Percentiles rank a stretch among this genome's conserved stretches.
phyloP scores from a whole-genome alignment of 2,113 vertebrate species.

The Labeo rohita region DNA sequence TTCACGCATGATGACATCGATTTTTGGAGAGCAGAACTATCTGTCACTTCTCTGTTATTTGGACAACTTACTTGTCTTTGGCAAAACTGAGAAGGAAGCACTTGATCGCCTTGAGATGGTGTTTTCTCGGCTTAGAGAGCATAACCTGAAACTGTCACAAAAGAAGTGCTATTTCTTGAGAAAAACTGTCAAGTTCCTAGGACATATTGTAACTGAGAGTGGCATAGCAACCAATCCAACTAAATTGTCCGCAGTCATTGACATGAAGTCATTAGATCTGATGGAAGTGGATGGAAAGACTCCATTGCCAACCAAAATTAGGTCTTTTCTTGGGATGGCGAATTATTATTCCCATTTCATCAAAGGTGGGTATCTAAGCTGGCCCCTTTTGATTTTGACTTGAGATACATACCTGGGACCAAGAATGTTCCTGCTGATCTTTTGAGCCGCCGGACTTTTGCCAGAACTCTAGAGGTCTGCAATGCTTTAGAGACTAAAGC shows the following conservation, averaged over 20 bases:
- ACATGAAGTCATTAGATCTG: not conserved
- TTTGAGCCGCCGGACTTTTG: not conserved
- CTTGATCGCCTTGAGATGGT: not conserved
- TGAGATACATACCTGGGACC: not conserved
- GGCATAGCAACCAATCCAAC: not conserved
- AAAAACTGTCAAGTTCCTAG: not conserved
- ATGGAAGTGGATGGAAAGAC: not conserved
- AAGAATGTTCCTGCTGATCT: not conserved
- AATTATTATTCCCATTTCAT: not conserved
- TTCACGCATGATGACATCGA: not conserved
- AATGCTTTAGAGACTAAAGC: not conserved
- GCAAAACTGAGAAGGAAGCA: not conserved
- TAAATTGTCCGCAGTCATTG: not conserved
- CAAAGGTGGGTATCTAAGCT: not conserved
- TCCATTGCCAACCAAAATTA: too few relatives aligned
- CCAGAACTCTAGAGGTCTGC: not conserved
- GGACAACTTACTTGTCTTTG: not conserved
- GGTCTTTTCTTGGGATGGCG: too few relatives aligned
- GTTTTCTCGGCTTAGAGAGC: not conserved
- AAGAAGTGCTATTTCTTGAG: not conserved
- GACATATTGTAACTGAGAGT: not conserved
- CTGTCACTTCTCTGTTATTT: not conserved
- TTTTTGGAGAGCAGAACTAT: not conserved
- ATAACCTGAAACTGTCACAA: not conserved
- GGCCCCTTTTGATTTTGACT: not conserved